Conservation (phyloP, 2,797 vertebrate species). For the Rhinogobio ventralis region DNA sequence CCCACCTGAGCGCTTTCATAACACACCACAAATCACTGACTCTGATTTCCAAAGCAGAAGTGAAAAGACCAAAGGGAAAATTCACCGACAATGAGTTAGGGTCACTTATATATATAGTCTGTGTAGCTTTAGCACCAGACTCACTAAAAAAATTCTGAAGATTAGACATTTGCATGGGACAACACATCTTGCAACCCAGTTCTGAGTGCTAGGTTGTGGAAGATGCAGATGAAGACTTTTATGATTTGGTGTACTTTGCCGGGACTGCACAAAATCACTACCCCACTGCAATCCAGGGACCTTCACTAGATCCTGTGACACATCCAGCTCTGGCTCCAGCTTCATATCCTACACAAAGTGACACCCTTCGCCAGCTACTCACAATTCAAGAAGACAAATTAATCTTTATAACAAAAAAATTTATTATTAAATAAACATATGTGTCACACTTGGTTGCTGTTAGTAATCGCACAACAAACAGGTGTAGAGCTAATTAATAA, state of each 20-base stretch:
- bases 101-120: not conserved
- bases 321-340: not conserved
- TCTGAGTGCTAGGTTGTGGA: not conserved
- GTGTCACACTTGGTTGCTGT: too few species aligned
- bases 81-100: not conserved
- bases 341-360: not conserved
- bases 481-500: not conserved
- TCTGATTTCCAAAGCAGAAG: constrained; percentile 18
- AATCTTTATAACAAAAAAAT: not conserved
- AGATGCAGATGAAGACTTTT: not conserved
- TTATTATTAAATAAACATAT: not conserved
- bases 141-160: not conserved
- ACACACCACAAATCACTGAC: constrained; percentile 14
- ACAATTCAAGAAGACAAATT: not conserved
- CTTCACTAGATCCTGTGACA: not conserved
- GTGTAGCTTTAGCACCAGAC: not conserved
- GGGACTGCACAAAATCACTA: not conserved
- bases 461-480: not conserved
- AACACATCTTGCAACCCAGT: not conserved
- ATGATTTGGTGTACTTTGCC: not conserved
- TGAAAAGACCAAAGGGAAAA: not conserved
- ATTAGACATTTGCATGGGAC: not conserved
- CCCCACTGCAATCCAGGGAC: not conserved
- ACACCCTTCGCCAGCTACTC: not conserved
- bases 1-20: not conserved